Base-by-base conservation (phyloP, 2,888 invertebrate species). In the Drosophila helvetica region DNA sequence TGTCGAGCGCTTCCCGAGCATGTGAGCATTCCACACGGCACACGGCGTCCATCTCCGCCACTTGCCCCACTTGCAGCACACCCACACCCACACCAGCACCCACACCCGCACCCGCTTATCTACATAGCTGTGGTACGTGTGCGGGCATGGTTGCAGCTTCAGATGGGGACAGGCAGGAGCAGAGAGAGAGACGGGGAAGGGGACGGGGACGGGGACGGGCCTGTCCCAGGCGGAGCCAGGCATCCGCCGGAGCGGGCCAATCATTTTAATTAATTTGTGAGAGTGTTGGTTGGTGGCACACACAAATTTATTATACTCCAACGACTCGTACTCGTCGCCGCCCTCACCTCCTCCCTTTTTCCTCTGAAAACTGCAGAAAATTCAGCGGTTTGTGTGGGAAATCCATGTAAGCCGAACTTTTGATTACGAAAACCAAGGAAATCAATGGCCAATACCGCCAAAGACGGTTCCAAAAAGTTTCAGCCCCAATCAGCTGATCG, bases 211-310 rank as follows among this genome's bases (percentile, higher is more conserved):
- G 25, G 51, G 22, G 38, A 15, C 7, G 42, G 57, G 18, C 33
- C 38, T 15, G 15, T 38, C 38, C 38, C 38, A 38, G 38, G 38
- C 38, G 38, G 38, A 38, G 38, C 38, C 38, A 6, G n/a, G 17
- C 45, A 43, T 27, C 50, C 45, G 42, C 53, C 47, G 50, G 67
- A 83, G 81, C 84, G 77, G 88, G 88, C 77, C 89, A 88, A 90
- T 86, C 89, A 86, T 89, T 89, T 90, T 90, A 90, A 90, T 90
- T 90, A 90, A 90, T 90, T 90, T 90, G 89, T 89, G 88, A 89
- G 87, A 88, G 88, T 85, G 85, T 88, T 90, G 83, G 85, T 88
- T 90, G 83, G 86, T 83, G 80, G 74, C 80, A 86, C 86, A 83
- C 84, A 86, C 79, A 86, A 88, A 88, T 84, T 80, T 83, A 80